Evolutionary conservation across 2,113 vertebrate genomes (phyloP).

Genomic region (Marmota flaviventris): DNA sequence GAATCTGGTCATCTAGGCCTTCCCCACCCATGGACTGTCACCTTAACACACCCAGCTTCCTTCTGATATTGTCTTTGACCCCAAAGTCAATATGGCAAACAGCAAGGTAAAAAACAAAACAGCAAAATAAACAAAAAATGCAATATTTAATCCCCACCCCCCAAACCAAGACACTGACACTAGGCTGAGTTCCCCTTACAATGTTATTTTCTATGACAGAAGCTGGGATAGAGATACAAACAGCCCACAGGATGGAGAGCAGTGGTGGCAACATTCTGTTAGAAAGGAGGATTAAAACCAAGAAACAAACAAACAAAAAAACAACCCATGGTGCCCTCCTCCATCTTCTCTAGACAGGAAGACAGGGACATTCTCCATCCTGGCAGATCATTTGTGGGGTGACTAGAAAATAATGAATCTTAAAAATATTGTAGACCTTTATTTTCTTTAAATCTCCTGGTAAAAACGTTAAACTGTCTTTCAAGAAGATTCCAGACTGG

Average conservation of each 20-base stretch:
- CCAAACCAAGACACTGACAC: conserved; percentile 84
- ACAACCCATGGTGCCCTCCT: neutral
- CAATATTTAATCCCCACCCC: conserved; percentile 83
- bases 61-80: neutral
- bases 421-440: conserved; percentile 80
- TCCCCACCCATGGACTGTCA: neutral
- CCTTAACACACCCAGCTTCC: neutral
- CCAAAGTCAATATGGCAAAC: neutral
- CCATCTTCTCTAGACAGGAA: neutral
- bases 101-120: neutral
- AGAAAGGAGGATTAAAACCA: conserved; percentile 63
- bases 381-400: neutral
- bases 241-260: conserved; percentile 83
- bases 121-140: conserved; percentile 75
- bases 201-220: conserved; percentile 88
- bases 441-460: conserved; percentile 85
- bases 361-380: neutral
- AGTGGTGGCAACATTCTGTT: conserved; percentile 81
- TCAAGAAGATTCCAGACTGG: conserved; percentile 84
- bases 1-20: neutral
- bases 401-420: neutral
- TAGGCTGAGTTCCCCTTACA: conserved; percentile 88
- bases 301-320: neutral
- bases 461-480: conserved; percentile 89
- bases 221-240: conserved; percentile 89